Percentiles rank a stretch among this genome's conserved stretches.
phyloP scores from a whole-genome alignment of 2,888 invertebrate genomes.

The Serripes groenlandicus region DNA sequence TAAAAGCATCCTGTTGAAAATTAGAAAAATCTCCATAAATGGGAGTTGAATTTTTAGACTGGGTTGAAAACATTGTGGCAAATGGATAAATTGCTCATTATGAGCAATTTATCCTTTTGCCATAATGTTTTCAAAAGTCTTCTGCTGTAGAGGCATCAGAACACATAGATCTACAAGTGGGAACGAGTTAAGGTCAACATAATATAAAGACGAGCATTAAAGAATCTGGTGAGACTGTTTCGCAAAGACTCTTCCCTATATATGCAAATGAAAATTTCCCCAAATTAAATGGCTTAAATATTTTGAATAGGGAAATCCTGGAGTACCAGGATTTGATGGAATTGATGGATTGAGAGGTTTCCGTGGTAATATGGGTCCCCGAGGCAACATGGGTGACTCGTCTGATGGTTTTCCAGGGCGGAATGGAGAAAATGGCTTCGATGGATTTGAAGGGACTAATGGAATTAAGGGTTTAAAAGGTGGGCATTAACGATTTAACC shows the following conservation, averaged over 20 bases:
- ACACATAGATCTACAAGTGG: no score
- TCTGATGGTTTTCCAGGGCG: conserved; percentile 44
- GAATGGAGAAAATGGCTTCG: conserved; percentile 56
- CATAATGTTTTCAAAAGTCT: neutral
- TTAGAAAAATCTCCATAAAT: no score
- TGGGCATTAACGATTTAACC: neutral
- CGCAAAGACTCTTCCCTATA: neutral
- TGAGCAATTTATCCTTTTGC: neutral
- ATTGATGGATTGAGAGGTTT: conserved; percentile 72
- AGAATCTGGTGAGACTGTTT: neutral
- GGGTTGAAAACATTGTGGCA: neutral
- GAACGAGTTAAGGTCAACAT: no score
- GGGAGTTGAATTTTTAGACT: no score
- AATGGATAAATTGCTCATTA: neutral
- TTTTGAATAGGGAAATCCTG: conserved; percentile 77
- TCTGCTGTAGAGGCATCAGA: neutral
- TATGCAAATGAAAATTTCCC: neutral
- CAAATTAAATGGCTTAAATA: neutral
- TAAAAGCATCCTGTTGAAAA: no score
- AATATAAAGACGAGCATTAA: no score
- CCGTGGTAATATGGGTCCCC: conserved; percentile 69
- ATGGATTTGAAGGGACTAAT: conserved; percentile 59
- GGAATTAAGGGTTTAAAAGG: conserved; percentile 66
- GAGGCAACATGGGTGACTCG: conserved; percentile 64
- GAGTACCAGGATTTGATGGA: conserved; percentile 81